A percentile compares a stretch with the other conserved stretches of the same genome.
Evolutionary conservation across 1,140 invertebrate genomes (phyloP).

Genomic region (Leptinotarsa texana): DNA sequence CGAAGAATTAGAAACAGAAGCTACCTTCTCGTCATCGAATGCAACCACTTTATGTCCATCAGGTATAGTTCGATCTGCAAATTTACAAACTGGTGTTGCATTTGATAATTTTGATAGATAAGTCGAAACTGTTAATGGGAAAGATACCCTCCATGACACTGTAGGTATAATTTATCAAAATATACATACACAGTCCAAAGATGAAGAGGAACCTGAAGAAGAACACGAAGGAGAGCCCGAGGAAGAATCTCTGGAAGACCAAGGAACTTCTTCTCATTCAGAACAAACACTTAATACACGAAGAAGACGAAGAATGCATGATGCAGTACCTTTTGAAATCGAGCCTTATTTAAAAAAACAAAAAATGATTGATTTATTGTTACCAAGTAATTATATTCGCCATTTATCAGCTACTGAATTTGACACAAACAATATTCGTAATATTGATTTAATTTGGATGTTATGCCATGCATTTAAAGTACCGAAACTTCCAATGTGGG

Average conservation of each 20-base stretch:
- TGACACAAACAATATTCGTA: too few species aligned
- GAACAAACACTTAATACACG: slow-evolving; percentile 18
- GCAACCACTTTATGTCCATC: not conserved
- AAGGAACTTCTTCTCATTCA: not conserved
- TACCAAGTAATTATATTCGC: slow-evolving; percentile 27
- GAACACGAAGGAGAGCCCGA: not conserved
- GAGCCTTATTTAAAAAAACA: slow-evolving; percentile 28
- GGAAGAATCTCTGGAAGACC: not conserved
- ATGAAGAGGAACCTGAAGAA: not conserved
- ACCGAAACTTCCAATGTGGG: slow-evolving; percentile 46
- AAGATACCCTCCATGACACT: slow-evolving; percentile 57
- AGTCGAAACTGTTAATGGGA: slow-evolving; percentile 54
- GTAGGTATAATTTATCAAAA: slow-evolving; percentile 55
- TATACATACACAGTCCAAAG: not conserved
- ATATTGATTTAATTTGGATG: slow-evolving; percentile 20
- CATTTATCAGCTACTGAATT: slow-evolving; percentile 15
- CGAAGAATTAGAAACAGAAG: slow-evolving; percentile 46
- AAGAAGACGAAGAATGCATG: slow-evolving; percentile 23
- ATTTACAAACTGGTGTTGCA: slow-evolving; percentile 49
- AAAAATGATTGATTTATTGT: slow-evolving; percentile 30
- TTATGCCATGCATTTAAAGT: slow-evolving; percentile 22
- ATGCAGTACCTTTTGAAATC: slow-evolving; percentile 28
- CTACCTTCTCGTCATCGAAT: slow-evolving; percentile 22
- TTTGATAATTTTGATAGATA: slow-evolving; percentile 58
- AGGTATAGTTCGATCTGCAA: not conserved